Percentiles rank a stretch among this genome's conserved stretches.
Evolutionary conservation across 1,140 invertebrate genomes (phyloP).

Genomic region (Psilanteris sp.): DNA sequence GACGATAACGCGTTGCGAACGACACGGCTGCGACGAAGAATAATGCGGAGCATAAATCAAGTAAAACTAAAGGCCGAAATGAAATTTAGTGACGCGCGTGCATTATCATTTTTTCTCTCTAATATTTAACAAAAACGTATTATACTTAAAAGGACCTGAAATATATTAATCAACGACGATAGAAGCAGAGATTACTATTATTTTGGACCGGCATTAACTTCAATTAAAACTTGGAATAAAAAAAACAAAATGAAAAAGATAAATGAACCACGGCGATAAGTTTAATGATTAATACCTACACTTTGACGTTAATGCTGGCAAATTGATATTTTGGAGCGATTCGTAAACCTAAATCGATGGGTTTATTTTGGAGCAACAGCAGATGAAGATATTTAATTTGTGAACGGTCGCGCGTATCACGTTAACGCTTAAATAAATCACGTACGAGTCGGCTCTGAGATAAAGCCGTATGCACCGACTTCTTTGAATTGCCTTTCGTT

Average conservation of each 20-base stretch:
- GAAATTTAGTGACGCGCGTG: slow-evolving; percentile 28
- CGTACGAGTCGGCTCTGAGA: slow-evolving; percentile 69
- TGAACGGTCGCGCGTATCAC: slow-evolving; percentile 70
- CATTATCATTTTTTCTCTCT: slow-evolving; percentile 31
- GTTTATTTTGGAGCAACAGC: slow-evolving; percentile 38
- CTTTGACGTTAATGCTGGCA: slow-evolving; percentile 50
- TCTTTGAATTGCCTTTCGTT: slow-evolving; percentile 32
- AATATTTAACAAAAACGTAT: slow-evolving; percentile 14
- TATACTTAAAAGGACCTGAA: background rate
- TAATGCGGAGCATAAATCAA: slow-evolving; percentile 42
- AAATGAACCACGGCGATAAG: slow-evolving; percentile 25
- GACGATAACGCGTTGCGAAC: slow-evolving; percentile 59
- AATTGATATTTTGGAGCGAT: slow-evolving; percentile 46
- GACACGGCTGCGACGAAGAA: slow-evolving; percentile 57
- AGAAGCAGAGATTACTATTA: slow-evolving; percentile 3
- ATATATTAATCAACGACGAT: slow-evolving; percentile 1
- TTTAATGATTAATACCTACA: slow-evolving; percentile 52
- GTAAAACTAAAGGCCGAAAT: slow-evolving; percentile 40
- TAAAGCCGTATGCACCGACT: slow-evolving; percentile 64
- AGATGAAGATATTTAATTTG: slow-evolving; percentile 74
- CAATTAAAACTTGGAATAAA: slow-evolving; percentile 36
- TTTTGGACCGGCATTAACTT: slow-evolving; percentile 25
- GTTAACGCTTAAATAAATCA: slow-evolving; percentile 74
- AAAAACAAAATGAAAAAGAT: slow-evolving; percentile 23
- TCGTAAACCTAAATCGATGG: slow-evolving; percentile 33